Conservation (phyloP, 2,113 vertebrate genomes). For the Empidonax traillii region DNA sequence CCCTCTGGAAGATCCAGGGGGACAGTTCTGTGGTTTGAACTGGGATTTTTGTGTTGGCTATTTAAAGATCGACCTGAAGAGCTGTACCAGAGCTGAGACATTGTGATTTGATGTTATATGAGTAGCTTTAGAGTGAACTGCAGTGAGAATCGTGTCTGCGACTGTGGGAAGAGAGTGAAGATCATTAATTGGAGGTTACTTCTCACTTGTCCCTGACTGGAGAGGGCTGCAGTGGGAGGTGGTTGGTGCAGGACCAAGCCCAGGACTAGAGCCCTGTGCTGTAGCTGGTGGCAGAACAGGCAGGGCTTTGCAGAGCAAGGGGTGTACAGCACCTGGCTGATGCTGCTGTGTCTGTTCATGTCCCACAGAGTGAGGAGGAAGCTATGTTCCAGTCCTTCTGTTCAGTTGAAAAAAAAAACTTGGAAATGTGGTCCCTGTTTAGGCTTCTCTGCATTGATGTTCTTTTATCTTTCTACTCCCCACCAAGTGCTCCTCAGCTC, state of each 20-base stretch:
- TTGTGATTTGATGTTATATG: too few relatives aligned
- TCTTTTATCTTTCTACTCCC: background rate
- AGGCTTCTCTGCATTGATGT: background rate
- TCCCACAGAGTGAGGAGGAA: background rate
- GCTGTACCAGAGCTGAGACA: background rate
- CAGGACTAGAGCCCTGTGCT: background rate
- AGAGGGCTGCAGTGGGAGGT: background rate
- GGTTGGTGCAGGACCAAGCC: background rate
- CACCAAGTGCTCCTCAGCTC: background rate
- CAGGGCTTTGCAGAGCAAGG: background rate
- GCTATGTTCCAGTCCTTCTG: background rate
- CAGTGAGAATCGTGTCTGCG: background rate
- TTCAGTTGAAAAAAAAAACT: background rate
- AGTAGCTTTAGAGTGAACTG: background rate
- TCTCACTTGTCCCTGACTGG: background rate
- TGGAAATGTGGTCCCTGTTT: background rate
- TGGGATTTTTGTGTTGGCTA: background rate
- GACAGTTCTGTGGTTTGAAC: background rate
- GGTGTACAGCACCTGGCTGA: background rate
- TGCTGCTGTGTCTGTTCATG: background rate
- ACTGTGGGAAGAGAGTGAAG: background rate
- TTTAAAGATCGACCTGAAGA: background rate
- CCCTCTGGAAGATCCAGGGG: background rate
- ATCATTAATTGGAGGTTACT: background rate
- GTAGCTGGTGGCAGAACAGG: background rate